Conservation (phyloP, 2,888 invertebrate genomes). For the Euclidia mi region DNA sequence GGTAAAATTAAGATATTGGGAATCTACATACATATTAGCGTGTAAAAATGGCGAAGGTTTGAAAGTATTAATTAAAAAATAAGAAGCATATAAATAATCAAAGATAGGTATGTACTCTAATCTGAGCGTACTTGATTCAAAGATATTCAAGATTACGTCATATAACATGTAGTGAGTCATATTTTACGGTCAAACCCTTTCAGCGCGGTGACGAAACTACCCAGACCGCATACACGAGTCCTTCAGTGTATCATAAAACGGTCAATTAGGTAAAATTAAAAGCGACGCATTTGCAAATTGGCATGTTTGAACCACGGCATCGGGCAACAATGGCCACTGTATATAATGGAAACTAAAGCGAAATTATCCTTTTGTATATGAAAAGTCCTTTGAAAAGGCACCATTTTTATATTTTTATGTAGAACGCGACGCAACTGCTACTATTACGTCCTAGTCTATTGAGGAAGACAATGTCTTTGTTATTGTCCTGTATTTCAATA, state of each 20-base stretch:
- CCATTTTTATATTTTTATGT: constrained; percentile 57
- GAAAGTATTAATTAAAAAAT: no score
- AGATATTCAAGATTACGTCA: constrained; percentile 35
- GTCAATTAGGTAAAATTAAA: constrained; percentile 61
- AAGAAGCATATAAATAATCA: no score
- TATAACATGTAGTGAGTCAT: constrained; percentile 36
- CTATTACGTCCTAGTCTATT: constrained; percentile 61
- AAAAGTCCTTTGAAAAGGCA: constrained; percentile 74
- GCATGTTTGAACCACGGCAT: constrained; percentile 63
- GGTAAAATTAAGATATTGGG: no score
- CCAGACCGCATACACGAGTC: constrained; percentile 34
- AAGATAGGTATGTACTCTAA: no score
- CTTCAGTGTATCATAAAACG: constrained; percentile 39
- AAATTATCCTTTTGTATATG: constrained; percentile 81
- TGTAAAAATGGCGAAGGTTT: no score
- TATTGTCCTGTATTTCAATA: constrained; percentile 44
- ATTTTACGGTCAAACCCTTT: constrained; percentile 51
- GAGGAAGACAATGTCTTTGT: constrained; percentile 64
- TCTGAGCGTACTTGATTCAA: background rate
- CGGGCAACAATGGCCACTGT: constrained; percentile 62
- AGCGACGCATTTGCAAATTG: constrained; percentile 65
- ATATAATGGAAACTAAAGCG: constrained; percentile 73
- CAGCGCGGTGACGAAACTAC: constrained; percentile 41
- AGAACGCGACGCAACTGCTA: constrained; percentile 55
- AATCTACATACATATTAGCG: no score